A percentile compares a stretch with the other conserved stretches of the same genome.
phyloP scores from a whole-genome alignment of 2,888 invertebrate species.

The Troilus luridus region DNA sequence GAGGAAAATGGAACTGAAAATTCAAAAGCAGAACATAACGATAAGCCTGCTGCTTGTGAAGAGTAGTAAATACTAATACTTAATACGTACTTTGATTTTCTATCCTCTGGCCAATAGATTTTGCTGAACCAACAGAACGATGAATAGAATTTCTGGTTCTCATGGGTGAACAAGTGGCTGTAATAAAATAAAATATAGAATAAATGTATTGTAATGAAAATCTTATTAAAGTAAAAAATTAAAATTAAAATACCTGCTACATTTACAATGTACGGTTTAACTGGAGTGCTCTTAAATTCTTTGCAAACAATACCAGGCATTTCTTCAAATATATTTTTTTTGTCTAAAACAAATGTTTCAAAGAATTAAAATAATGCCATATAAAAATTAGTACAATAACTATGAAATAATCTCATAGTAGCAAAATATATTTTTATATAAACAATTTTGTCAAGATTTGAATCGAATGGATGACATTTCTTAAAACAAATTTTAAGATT shows the following conservation, averaged over 20 bases:
- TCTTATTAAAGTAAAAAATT: background rate
- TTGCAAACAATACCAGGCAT: conserved; percentile 17
- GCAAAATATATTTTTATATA: too few species aligned
- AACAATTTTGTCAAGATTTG: too few species aligned
- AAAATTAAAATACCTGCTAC: conserved; percentile 29
- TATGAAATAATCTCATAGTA: too few species aligned
- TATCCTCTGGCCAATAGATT: conserved; percentile 30
- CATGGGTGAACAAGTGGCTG: conserved; percentile 21
- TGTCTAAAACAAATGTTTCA: background rate
- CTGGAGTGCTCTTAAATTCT: background rate
- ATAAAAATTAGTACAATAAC: too few species aligned
- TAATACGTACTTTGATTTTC: background rate
- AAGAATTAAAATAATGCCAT: background rate
- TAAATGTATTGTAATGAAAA: background rate
- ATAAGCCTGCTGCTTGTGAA: too few species aligned
- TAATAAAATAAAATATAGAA: background rate
- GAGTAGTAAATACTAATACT: background rate
- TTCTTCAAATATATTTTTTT: conserved; percentile 11
- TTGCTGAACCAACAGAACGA: background rate
- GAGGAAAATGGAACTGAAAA: too few species aligned
- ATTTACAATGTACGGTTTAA: background rate
- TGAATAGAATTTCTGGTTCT: conserved; percentile 23
- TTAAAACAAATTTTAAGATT: too few species aligned
- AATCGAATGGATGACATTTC: too few species aligned
- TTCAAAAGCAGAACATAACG: too few species aligned